Evolutionary conservation across 2,113 vertebrate genomes (phyloP).

Genomic region (Choloepus hoffmanni): DNA sequence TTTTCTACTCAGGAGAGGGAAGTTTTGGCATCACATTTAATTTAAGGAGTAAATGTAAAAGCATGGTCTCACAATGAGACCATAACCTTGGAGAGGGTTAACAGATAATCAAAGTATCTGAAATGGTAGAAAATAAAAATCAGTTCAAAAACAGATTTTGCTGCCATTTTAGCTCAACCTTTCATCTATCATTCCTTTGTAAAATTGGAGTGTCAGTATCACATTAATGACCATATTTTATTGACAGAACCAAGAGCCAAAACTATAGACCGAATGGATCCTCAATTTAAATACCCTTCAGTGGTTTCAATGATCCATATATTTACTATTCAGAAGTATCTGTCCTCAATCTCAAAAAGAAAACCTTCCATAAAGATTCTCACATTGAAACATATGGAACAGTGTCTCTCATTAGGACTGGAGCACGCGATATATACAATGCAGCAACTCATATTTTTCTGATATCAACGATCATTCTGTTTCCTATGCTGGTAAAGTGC

Average conservation of each 20-base stretch:
- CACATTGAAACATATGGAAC: neutral
- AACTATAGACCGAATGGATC: neutral
- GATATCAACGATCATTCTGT: neutral
- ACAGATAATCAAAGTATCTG: neutral
- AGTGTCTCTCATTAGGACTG: neutral
- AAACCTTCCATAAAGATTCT: conserved; percentile 3
- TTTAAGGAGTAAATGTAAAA: neutral
- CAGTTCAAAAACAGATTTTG: neutral
- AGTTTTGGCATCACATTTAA: neutral
- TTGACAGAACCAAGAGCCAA: neutral
- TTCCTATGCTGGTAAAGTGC: neutral
- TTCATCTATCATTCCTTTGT: neutral
- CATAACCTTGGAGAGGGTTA: neutral
- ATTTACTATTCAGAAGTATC: conserved; percentile 1
- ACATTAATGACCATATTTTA: neutral
- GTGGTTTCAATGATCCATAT: neutral
- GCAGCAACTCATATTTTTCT: neutral
- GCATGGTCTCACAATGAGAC: neutral
- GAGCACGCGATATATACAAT: neutral
- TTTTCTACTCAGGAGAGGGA: neutral
- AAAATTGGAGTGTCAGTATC: neutral
- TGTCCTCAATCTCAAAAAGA: conserved; percentile 15
- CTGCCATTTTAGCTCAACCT: neutral
- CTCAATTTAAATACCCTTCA: neutral
- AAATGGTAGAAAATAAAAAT: neutral